Base-by-base conservation (phyloP, 37 sponge, comb jelly and placozoan genomes). In the Axinella damicornis region DNA sequence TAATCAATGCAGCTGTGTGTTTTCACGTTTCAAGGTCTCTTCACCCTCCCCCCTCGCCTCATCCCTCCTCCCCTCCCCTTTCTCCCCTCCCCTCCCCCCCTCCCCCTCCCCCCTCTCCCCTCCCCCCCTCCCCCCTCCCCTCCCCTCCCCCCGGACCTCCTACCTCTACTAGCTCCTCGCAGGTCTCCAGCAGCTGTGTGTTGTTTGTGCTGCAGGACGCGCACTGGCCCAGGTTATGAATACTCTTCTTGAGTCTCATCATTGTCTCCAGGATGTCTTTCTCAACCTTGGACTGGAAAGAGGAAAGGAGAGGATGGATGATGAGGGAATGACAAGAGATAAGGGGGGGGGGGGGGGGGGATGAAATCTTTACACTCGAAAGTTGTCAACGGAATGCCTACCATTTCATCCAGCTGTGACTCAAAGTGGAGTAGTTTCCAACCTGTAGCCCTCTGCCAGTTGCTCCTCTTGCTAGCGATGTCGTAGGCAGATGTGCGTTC, bases 401-500 rank as follows among this genome's bases (percentile, higher is more conserved):
- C 88, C 81, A 81, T 80, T 56, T 81, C 76, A 31, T 81, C 31
- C 20, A 88, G 57, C 59, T 80, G 81, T 4, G 69, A 13, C 37
- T 5, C 30, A 22, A 88, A 61, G 40, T 53, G 88, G 17, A 69
- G 38, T 2, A 90, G 27, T 30, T 78, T 84, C 85, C 84, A 90
- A 4, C 86, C 92, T 24, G 54, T 20, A 22, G 71, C 65, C 34
- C 87, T 81, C 68, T 52, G 59, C 36, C 24, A 57, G 1, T 71
- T 32, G 22, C n/a, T 60, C 37, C 57, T 38, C 32, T 57, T 53
- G 55, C 35, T 59, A 17, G 73, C 75, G 1, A 77, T 60, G 11
- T 82, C 83, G 38, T 13, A 52, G 57, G 37, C 35, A 13, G 83
- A 57, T 30, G 59, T 5, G 0, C 33, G 57, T 22, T 41, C 38